Conservation (phyloP, 2,797 vertebrate genomes). For the Anolis apletophallus region DNA sequence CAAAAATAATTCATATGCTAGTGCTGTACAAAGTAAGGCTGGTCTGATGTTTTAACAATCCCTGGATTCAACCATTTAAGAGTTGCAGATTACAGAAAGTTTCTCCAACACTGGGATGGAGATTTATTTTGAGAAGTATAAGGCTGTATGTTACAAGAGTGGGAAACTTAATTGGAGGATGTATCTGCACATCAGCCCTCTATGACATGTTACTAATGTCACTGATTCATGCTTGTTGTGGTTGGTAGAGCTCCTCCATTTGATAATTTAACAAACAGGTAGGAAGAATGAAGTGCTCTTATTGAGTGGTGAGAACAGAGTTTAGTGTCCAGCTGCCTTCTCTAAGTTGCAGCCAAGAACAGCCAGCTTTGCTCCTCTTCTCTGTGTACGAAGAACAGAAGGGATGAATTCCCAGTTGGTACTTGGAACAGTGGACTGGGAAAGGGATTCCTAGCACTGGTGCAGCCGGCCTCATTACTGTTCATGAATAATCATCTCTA, state of each 20-base stretch:
- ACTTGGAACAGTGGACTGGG: background rate
- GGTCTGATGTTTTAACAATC: background rate
- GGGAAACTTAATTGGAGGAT: background rate
- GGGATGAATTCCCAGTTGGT: background rate
- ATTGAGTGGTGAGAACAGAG: background rate
- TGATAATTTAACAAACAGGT: background rate
- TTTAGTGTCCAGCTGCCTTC: background rate
- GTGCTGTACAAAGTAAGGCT: background rate
- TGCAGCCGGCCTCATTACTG: background rate
- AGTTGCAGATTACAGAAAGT: background rate
- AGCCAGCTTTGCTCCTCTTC: background rate
- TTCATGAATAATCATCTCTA: background rate
- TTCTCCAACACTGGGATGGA: background rate
- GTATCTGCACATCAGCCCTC: no score
- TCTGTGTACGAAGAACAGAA: background rate
- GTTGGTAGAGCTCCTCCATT: background rate
- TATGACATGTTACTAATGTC: background rate
- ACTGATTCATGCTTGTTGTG: background rate
- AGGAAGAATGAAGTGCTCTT: background rate
- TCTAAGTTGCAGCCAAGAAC: background rate
- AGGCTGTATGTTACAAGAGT: background rate
- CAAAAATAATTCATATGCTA: rapidly evolving
- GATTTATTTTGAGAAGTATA: background rate
- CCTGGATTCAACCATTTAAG: background rate
- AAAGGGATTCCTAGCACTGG: background rate